Conservation (phyloP, 2,888 invertebrate species). For the Drepana falcataria region DNA sequence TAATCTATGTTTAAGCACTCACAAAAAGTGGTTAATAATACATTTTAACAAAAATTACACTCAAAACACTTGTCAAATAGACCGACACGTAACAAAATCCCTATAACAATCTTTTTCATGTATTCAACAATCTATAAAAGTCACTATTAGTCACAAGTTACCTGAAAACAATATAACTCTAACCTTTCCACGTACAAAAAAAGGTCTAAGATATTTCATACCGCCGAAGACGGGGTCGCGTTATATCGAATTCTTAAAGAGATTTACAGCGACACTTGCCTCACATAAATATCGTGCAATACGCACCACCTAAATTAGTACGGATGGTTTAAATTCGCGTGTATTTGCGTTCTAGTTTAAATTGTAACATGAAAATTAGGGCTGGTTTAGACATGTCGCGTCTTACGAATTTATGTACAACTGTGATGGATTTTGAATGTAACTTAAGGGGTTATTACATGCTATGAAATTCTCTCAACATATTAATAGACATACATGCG, state of each 20-base stretch:
- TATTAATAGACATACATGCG: background rate
- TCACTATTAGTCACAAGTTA: background rate
- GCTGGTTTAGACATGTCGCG: background rate
- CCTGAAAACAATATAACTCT: background rate
- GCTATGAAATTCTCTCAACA: background rate
- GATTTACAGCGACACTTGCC: constrained; percentile 26
- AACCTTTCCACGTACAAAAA: constrained; percentile 3
- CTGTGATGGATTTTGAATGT: background rate
- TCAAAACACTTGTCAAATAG: background rate
- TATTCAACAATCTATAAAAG: background rate
- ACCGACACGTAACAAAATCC: background rate
- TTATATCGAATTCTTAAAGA: constrained; percentile 28
- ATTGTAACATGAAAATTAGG: background rate
- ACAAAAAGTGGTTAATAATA: no score
- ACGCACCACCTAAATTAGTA: constrained; percentile 5
- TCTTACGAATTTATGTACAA: background rate
- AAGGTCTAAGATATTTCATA: constrained; percentile 17
- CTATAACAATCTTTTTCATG: background rate
- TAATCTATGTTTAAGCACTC: no score
- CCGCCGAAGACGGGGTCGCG: constrained; percentile 14
- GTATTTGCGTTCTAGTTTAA: background rate
- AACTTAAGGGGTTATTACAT: background rate
- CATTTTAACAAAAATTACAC: no score
- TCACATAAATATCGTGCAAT: constrained; percentile 17
- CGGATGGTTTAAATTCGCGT: constrained; percentile 1